Percentiles rank a stretch among this genome's conserved stretches.
These are phyloP conservation scores for Brenthis ino DNA, from an alignment of 2,888 invertebrate genomes.

Conservation along the genomic window DNA sequence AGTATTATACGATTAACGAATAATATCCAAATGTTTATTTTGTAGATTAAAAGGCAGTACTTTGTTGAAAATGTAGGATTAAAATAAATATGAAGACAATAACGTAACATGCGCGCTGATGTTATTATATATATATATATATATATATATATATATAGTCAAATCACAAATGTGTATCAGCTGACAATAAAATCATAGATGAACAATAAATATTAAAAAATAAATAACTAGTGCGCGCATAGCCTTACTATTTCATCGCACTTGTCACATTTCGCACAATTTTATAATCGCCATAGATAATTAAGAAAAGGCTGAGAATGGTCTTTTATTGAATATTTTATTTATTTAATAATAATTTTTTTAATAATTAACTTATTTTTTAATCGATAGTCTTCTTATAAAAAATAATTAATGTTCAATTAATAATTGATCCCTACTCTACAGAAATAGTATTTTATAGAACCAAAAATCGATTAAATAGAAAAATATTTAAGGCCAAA, in stretches of 20 bases:
- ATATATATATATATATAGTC: too few species aligned
- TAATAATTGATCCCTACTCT: background rate
- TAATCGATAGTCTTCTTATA: too few species aligned
- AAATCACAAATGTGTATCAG: too few species aligned
- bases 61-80: background rate
- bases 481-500: too few species aligned
- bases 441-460: too few species aligned
- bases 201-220: background rate
- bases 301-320: conserved; percentile 5
- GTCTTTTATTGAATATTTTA: background rate
- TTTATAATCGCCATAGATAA: conserved; percentile 12
- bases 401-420: background rate
- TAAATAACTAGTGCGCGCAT: conserved; percentile 1
- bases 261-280: conserved; percentile 18
- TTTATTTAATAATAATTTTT: too few species aligned
- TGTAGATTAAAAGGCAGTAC: conserved; percentile 7
- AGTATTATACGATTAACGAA: background rate
- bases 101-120: background rate
- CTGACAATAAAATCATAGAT: background rate
- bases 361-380: too few species aligned
- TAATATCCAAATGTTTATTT: background rate
- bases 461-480: too few species aligned
- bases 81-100: background rate
- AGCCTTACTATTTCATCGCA: conserved; percentile 20
- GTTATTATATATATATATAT: too few species aligned